Evolutionary conservation across 2,797 vertebrate genomes (phyloP).

Genomic region (Intellagama lesueurii): DNA sequence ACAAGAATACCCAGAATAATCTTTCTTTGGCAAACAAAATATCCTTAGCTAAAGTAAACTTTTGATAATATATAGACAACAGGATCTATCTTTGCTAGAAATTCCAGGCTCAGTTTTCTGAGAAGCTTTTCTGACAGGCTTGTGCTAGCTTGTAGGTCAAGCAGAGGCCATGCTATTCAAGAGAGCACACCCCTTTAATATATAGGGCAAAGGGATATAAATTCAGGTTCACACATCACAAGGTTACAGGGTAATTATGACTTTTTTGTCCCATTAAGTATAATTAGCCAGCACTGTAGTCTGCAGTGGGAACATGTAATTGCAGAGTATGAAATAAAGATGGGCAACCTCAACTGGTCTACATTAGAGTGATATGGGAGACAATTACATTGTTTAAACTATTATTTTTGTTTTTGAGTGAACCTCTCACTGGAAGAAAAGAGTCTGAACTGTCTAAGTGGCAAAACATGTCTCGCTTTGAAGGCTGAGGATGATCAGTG

Average conservation of each 20-base stretch:
- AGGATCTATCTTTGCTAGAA: background rate
- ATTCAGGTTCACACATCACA: background rate
- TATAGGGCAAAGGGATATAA: background rate
- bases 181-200: background rate
- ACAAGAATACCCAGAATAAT: background rate
- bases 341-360: conserved; percentile 24
- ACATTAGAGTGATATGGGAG: background rate
- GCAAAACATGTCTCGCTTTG: background rate
- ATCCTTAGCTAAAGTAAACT: background rate
- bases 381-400: background rate
- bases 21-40: background rate
- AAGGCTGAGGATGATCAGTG: background rate
- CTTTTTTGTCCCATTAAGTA: conserved; percentile 57
- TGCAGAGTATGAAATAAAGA: conserved; percentile 29
- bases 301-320: conserved; percentile 27
- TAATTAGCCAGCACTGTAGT: conserved; percentile 60
- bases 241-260: conserved; percentile 52
- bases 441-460: background rate
- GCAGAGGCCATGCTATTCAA: background rate
- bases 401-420: background rate
- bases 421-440: background rate
- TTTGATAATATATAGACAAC: background rate
- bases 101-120: background rate
- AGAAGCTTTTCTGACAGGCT: background rate
- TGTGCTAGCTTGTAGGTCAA: background rate